Conservation (phyloP, 2,113 vertebrate genomes). For the Epinephelus fuscoguttatus region DNA sequence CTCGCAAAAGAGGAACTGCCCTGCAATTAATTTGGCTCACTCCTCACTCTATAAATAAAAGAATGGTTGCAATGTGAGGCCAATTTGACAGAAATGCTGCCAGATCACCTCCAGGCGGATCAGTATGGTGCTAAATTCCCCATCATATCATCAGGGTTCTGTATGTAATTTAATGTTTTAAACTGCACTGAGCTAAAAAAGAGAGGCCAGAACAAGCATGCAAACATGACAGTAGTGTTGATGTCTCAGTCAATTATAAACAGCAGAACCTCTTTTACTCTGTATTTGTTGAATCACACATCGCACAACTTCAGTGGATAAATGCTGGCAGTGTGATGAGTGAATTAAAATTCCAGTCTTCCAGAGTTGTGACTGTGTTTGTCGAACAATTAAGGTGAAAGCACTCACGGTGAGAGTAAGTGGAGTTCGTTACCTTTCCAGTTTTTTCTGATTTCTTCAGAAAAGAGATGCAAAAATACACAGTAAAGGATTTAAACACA, state of each 20-base stretch:
- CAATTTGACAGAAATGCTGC: conserved; percentile 8
- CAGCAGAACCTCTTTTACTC: not conserved
- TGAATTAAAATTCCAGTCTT: conserved; percentile 23
- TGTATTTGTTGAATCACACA: not conserved
- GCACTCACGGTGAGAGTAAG: conserved; percentile 18
- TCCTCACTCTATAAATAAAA: conserved; percentile 42
- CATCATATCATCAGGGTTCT: not conserved
- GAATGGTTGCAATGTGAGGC: conserved; percentile 14
- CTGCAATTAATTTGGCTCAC: conserved; percentile 40
- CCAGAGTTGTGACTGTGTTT: conserved; percentile 27
- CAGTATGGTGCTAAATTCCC: not conserved
- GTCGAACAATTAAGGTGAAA: conserved; percentile 33
- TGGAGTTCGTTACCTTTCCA: conserved; percentile 17
- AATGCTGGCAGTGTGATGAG: not conserved
- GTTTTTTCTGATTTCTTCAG: not conserved
- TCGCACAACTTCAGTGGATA: not conserved
- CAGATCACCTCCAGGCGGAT: not conserved
- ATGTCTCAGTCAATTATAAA: not conserved
- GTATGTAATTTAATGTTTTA: not conserved
- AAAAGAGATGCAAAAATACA: conserved; percentile 9
- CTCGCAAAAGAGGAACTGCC: conserved; percentile 44
- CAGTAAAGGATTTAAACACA: conserved; percentile 11
- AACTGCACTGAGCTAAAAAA: not conserved
- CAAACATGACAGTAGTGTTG: not conserved
- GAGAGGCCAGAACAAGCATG: not conserved